Percentiles rank a stretch among this genome's conserved stretches.
phyloP scores from a whole-genome alignment of 2,113 vertebrate species.

The Pygoscelis antarcticus region DNA sequence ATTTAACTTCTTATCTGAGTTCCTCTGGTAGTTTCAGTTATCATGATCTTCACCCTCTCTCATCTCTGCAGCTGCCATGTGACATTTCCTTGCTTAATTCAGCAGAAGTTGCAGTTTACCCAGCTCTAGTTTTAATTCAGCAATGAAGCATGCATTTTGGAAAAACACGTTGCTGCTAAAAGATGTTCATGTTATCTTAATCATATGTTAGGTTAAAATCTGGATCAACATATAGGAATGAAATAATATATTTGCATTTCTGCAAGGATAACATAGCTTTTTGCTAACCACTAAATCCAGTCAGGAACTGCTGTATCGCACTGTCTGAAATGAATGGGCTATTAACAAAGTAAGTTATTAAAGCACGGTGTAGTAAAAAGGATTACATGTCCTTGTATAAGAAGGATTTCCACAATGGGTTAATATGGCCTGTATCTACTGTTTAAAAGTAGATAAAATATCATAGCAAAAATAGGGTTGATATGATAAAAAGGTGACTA shows the following conservation, averaged over 20 bases:
- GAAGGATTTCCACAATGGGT: not conserved
- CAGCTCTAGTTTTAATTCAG: not conserved
- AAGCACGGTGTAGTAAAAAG: not conserved
- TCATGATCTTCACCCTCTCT: not conserved
- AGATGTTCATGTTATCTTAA: not conserved
- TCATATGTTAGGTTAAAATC: not conserved
- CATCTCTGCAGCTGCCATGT: not conserved
- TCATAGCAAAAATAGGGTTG: not conserved
- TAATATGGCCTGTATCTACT: not conserved
- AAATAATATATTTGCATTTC: not conserved
- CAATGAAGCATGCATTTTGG: not conserved
- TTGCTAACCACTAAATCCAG: not conserved
- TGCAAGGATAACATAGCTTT: not conserved
- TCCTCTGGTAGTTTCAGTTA: not conserved
- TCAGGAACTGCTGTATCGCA: not conserved
- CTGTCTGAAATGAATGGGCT: not conserved
- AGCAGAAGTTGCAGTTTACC: not conserved
- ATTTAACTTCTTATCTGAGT: not conserved
- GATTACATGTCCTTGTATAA: not conserved
- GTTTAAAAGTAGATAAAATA: not conserved
- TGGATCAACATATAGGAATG: not conserved
- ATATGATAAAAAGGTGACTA: not conserved
- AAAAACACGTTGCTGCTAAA: not conserved
- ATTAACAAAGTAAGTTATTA: not conserved
- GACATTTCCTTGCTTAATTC: not conserved